Evolutionary conservation across 2,888 invertebrate species (phyloP).

Genomic region (Morinoia aosen): DNA sequence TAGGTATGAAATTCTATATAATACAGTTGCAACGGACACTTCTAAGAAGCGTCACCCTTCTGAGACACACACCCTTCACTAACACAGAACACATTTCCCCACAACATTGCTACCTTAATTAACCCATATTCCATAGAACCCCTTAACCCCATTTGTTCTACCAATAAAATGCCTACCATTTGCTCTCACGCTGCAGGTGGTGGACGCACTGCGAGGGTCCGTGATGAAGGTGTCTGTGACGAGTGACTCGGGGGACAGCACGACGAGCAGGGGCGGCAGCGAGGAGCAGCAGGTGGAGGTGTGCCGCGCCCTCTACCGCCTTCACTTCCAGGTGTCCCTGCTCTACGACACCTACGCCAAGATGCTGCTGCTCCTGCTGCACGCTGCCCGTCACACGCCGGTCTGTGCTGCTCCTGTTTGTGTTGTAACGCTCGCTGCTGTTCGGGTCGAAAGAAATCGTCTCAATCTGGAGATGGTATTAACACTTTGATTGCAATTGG

Average conservation of each 20-base stretch:
- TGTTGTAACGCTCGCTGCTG: too few relatives aligned
- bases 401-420: neutral
- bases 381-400: constrained; percentile 60
- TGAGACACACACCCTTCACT: too few relatives aligned
- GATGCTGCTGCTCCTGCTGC: constrained; percentile 71
- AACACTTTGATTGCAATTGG: too few relatives aligned
- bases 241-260: constrained; percentile 74
- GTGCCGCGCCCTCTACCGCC: constrained; percentile 88
- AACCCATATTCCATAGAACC: too few relatives aligned
- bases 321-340: constrained; percentile 91
- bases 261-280: constrained; percentile 32
- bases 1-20: too few relatives aligned
- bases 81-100: too few relatives aligned
- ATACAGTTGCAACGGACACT: too few relatives aligned
- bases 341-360: constrained; percentile 81
- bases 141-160: too few relatives aligned
- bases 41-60: too few relatives aligned
- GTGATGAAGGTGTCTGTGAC: constrained; percentile 83
- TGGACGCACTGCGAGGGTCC: constrained; percentile 81
- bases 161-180: neutral
- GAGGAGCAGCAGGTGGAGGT: constrained; percentile 65
- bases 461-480: too few relatives aligned
- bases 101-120: too few relatives aligned
- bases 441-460: too few relatives aligned
- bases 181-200: constrained; percentile 49